Evolutionary conservation across 2,113 vertebrate genomes (phyloP).

Genomic region (Caracal caracal): DNA sequence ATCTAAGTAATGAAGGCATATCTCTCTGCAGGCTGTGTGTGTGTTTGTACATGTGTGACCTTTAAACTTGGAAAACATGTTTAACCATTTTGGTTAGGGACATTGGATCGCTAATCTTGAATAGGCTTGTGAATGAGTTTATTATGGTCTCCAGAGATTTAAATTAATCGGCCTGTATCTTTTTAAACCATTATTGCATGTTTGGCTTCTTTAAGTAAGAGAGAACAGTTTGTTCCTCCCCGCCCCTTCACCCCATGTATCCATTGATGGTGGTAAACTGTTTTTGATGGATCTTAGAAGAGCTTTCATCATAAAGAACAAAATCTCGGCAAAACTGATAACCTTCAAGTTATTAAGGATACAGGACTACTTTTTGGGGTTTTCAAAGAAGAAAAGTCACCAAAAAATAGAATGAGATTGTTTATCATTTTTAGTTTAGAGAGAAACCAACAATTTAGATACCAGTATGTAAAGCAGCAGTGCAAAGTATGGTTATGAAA

Average conservation of each 20-base stretch:
- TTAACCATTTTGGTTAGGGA: constrained; percentile 29
- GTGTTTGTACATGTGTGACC: not conserved
- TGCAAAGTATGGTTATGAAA: not conserved
- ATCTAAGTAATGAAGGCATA: not conserved
- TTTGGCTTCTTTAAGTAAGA: not conserved
- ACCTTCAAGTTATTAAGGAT: not conserved
- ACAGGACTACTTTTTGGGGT: not conserved
- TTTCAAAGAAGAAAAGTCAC: not conserved
- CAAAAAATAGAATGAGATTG: not conserved
- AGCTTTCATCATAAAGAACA: constrained; percentile 16
- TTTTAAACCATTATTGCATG: not conserved
- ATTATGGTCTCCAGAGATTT: not conserved
- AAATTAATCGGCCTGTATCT: not conserved
- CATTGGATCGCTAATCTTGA: not conserved
- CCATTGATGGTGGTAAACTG: not conserved
- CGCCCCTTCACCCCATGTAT: not conserved
- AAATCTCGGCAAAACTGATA: constrained; percentile 9
- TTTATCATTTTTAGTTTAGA: not conserved
- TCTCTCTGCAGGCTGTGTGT: not conserved
- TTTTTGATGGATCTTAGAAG: not conserved
- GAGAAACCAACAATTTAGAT: not conserved
- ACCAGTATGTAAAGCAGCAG: not conserved
- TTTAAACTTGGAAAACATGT: constrained; percentile 43
- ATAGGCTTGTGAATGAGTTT: not conserved
- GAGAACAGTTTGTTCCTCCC: not conserved